Percentiles rank a stretch among this genome's conserved stretches.
Conservation (phyloP, 2,797 vertebrate genomes). For the Clarias laeviceps region DNA sequence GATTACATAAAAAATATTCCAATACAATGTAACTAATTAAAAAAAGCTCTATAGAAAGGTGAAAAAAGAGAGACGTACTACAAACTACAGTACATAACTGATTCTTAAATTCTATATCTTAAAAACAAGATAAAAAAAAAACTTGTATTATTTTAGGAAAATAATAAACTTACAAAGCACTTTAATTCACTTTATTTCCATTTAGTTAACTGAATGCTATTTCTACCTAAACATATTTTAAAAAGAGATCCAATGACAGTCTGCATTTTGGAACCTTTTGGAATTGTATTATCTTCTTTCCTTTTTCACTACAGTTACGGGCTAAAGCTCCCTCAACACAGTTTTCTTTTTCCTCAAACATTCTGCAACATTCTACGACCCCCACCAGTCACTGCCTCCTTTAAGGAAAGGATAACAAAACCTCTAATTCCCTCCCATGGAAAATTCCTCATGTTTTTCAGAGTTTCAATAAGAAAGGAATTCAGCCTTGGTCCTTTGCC, state of each 20-base stretch:
- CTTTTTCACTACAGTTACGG: background rate
- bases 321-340: slow-evolving; percentile 30
- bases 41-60: background rate
- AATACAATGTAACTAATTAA: background rate
- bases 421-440: slow-evolving; percentile 75
- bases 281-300: background rate
- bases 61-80: no score
- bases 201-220: background rate
- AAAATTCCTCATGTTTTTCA: slow-evolving; percentile 75
- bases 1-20: background rate
- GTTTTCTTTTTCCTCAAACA: slow-evolving; percentile 39
- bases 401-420: slow-evolving; percentile 66
- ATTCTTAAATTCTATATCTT: background rate
- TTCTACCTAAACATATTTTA: background rate
- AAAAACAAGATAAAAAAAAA: background rate
- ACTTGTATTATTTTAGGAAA: background rate
- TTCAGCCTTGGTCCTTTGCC: slow-evolving; percentile 73
- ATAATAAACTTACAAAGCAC: background rate
- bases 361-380: slow-evolving; percentile 54
- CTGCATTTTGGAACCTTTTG: background rate
- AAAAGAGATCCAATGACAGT: background rate
- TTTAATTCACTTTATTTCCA: background rate
- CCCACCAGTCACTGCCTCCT: slow-evolving; percentile 54
- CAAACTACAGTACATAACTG: background rate
- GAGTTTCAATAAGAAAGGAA: slow-evolving; percentile 80